A percentile compares a stretch with the other conserved stretches of the same genome.
Conservation (phyloP, 2,113 vertebrate species). For the Oncorhynchus masou region DNA sequence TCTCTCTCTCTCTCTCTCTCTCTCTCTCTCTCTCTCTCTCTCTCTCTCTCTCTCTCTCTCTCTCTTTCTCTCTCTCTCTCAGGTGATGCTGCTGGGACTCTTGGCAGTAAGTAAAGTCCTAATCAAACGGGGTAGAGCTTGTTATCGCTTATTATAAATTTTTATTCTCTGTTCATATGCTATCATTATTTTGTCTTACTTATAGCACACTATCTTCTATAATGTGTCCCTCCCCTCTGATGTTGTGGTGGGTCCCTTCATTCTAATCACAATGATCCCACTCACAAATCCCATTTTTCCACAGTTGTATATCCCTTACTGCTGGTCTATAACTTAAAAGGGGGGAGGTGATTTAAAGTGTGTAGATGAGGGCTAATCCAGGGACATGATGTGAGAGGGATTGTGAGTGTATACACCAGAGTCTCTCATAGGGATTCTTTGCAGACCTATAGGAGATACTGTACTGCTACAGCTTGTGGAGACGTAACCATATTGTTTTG, state of each 20-base stretch:
- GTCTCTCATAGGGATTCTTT: too few species aligned
- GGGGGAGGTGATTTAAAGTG: too few species aligned
- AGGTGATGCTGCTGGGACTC: constrained; percentile 53
- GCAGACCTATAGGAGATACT: too few species aligned
- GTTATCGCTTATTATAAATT: not conserved
- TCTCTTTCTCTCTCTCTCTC: not conserved
- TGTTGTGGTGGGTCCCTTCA: too few species aligned
- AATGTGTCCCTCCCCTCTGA: too few species aligned
- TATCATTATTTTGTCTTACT: not conserved
- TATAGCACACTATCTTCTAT: not conserved
- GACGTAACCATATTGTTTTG: too few species aligned
- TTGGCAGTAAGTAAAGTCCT: constrained; percentile 44
- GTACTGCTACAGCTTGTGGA: too few species aligned
- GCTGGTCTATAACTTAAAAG: too few species aligned
- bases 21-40: constrained; percentile 6
- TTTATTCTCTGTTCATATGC: not conserved
- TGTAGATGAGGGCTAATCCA: too few species aligned
- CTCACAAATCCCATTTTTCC: not conserved
- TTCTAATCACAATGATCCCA: not conserved
- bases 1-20: not conserved
- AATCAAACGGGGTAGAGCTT: not conserved
- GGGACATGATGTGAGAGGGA: too few species aligned
- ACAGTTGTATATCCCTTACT: not conserved
- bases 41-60: not conserved
- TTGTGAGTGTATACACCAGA: too few species aligned